Evolutionary conservation across 2,888 invertebrate genomes (phyloP), one percentile per base, ranked within the genome.

Genomic region (Drosophila demipolita): DNA sequence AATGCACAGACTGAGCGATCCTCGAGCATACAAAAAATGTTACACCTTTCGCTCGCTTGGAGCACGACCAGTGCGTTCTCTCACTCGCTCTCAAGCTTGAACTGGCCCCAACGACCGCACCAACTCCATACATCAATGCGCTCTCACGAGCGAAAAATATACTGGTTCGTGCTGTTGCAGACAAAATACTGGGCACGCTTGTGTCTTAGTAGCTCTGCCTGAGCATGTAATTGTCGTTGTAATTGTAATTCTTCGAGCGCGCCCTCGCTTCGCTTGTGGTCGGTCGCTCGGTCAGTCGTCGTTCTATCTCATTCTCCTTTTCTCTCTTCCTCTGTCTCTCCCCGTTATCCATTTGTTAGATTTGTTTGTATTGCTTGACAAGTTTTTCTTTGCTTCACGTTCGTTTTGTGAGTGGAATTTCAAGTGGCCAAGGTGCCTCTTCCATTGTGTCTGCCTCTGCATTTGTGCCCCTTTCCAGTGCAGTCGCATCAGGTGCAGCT

Each of bases 361-460:
- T 81, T 75, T 77, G 78, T 74, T 80, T 64, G 67, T 78, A 71
- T 59, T 72, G 73, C 73, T 78, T 72, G 78, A 75, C 85, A 80
- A 87, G 77, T 78, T 82, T 75, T 83, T 77, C 65, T 78, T 77
- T 77, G 83, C 67, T 73, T 78, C 74, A 60, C 71, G 66, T 75
- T 65, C 79, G 79, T 62, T 68, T 52, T 77, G 83, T 80, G 85
- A 81, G 68, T 75, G 79, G 85, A 82, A 85, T 85, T 79, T 83
- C 76, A 85, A 85, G 81, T 79, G 75, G 75, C 23, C 53, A 62
- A 64, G 26, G 32, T 4, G 32, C 35, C 36, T 52, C 53, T 49
- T 26, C 50, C 59, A 66, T 55, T 20, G 45, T 23, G 1, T n/a
- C 54, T 15, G 20, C 4, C 48, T 54, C 58, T 20, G n/a, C 4